Conservation (phyloP, 1,140 invertebrate species). For the Archivesica marissinica region DNA sequence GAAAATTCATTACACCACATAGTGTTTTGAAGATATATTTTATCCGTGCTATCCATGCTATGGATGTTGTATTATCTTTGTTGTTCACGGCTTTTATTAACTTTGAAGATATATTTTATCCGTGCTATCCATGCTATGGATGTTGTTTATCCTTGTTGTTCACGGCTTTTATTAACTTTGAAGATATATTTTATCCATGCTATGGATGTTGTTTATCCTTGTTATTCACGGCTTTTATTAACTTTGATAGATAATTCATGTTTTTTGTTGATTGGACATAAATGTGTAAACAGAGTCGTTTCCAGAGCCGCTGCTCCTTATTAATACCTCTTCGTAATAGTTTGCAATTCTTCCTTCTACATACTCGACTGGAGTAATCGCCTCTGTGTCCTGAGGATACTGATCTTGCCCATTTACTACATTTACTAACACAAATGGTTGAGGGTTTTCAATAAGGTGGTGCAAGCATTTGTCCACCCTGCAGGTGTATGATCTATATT, state of each 20-base stretch:
- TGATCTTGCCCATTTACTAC: background rate
- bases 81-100: no score
- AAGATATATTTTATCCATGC: no score
- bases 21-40: no score
- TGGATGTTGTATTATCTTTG: no score
- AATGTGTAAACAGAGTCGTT: slow-evolving; percentile 5
- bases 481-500: background rate
- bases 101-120: no score
- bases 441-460: background rate
- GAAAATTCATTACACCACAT: no score
- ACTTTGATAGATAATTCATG: background rate
- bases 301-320: background rate
- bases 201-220: no score
- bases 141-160: no score
- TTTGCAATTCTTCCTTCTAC: slow-evolving; percentile 3
- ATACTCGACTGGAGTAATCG: background rate
- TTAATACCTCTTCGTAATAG: background rate
- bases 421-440: background rate
- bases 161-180: no score
- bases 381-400: background rate
- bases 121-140: no score
- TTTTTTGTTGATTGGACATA: background rate
- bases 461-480: background rate
- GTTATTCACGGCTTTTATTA: no score
- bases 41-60: no score